Evolutionary conservation across 2,888 invertebrate species (phyloP), one percentile per base, ranked within the genome.

Genomic region (Caenorhabditis virilis): DNA sequence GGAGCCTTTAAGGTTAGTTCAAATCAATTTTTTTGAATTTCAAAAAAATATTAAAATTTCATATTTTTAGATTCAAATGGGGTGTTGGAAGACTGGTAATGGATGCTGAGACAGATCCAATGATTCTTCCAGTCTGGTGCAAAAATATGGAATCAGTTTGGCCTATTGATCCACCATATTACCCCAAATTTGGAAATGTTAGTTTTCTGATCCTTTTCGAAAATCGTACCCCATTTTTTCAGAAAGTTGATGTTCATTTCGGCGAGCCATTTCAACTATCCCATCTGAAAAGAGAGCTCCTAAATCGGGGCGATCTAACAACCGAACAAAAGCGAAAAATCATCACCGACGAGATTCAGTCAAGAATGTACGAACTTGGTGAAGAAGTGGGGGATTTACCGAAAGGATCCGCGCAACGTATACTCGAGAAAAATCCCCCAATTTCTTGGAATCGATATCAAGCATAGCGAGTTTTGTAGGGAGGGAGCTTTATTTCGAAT

Each of bases 41-140:
- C 3, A 18, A n/a, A n/a, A n/a, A n/a, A n/a, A n/a, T n/a, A n/a
- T n/a, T n/a, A n/a, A n/a, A 23, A 22, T 38, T 25, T 7, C 2
- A 13, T 18, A 2, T 23, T 54, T 50, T 20, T 43, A 64, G 72
- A 33, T 69, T 76, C 41, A 72, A 73, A 64, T 82, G 82, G 82
- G 82, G 82, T 35, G 65, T 82, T 11, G 77, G 77, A 23, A 55
- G 82, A 36, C 56, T 82, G 20, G 69, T 80, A 16, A 67, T 72
- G 56, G 82, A 82, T 33, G 49, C 78, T 2, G 67, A 57, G 9
- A 56, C 57, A 2, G 69, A 82, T 42, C 82, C 82, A 1, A 59
- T 79, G 39, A 60, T 82, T 23, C 55, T 82, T 26, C 82, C 82
- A 2, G 73, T 82, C 20, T 82, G 82, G 82, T 53, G 75, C 25